Evolutionary conservation across 2,888 invertebrate species (phyloP).

Genomic region (Drosophila kuntzei): DNA sequence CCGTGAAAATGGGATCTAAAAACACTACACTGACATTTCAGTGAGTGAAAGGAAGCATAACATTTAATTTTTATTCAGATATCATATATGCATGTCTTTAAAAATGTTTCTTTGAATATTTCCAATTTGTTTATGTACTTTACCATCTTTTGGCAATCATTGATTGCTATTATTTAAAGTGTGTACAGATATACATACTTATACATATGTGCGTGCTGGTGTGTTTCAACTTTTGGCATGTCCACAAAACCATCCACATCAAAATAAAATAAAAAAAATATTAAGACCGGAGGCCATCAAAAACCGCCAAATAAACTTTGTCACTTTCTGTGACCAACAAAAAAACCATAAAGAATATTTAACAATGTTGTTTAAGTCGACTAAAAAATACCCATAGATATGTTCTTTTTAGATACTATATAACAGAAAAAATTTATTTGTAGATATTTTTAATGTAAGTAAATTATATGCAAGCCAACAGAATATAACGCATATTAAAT

Average conservation of each 20-base stretch:
- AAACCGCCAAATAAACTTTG: conserved; percentile 69
- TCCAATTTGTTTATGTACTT: not conserved
- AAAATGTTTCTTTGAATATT: not conserved
- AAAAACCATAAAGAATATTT: conserved; percentile 3
- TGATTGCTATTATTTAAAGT: not conserved
- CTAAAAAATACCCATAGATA: not conserved
- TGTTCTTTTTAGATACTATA: not conserved
- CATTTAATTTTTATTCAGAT: not conserved
- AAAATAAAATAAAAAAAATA: conserved; percentile 20
- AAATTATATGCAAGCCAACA: not conserved
- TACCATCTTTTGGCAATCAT: not conserved
- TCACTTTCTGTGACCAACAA: conserved; percentile 45
- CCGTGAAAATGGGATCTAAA: too few species aligned
- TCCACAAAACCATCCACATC: conserved; percentile 50
- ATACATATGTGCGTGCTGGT: not conserved
- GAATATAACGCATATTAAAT: not conserved
- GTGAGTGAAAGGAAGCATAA: not conserved
- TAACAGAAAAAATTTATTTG: not conserved
- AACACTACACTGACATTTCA: not conserved
- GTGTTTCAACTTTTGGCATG: conserved; percentile 36
- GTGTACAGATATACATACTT: not conserved
- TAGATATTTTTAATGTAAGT: not conserved
- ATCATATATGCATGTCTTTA: too few species aligned
- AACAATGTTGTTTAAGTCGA: not conserved
- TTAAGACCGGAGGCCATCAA: conserved; percentile 29